A percentile compares a stretch with the other conserved stretches of the same genome.
Conservation (phyloP, 2,113 vertebrate species). For the Oophaga pumilio region DNA sequence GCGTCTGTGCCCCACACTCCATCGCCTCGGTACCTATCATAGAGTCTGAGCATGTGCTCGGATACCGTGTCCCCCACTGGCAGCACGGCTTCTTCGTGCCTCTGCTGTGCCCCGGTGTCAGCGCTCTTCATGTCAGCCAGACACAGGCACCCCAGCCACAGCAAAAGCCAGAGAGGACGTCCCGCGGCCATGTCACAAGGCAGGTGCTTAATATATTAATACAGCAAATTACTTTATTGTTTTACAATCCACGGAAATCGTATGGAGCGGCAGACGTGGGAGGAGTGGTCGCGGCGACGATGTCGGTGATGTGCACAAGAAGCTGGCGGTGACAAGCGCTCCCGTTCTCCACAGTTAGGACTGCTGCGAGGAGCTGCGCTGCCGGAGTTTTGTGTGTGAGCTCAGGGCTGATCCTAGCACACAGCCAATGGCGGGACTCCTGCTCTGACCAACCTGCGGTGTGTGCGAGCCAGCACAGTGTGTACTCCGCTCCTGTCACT, state of each 20-base stretch:
- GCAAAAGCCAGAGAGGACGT: conserved; percentile 63
- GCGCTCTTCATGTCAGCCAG: conserved; percentile 62
- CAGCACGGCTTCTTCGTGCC: conserved; percentile 48
- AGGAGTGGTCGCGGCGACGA: neutral
- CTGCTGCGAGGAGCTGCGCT: conserved; percentile 35
- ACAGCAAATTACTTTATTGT: conserved; percentile 4
- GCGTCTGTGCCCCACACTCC: neutral
- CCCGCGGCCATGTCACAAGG: conserved; percentile 71
- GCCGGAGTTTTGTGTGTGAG: conserved; percentile 42
- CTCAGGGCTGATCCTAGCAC: conserved; percentile 59
- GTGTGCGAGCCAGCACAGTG: neutral
- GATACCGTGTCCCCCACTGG: conserved; percentile 78
- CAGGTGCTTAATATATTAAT: neutral
- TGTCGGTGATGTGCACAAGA: neutral
- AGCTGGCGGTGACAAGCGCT: no score
- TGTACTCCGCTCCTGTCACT: no score
- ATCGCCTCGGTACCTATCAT: conserved; percentile 78
- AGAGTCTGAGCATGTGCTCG: conserved; percentile 91
- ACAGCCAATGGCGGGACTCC: conserved; percentile 69
- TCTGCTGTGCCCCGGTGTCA: conserved; percentile 42
- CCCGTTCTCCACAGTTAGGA: neutral
- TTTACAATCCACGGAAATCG: neutral
- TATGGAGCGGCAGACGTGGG: neutral
- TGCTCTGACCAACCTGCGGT: conserved; percentile 48
- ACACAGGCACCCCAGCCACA: conserved; percentile 77